Evolutionary conservation across 2,888 invertebrate genomes (phyloP).

Genomic region (Drosophila buzzatii): DNA sequence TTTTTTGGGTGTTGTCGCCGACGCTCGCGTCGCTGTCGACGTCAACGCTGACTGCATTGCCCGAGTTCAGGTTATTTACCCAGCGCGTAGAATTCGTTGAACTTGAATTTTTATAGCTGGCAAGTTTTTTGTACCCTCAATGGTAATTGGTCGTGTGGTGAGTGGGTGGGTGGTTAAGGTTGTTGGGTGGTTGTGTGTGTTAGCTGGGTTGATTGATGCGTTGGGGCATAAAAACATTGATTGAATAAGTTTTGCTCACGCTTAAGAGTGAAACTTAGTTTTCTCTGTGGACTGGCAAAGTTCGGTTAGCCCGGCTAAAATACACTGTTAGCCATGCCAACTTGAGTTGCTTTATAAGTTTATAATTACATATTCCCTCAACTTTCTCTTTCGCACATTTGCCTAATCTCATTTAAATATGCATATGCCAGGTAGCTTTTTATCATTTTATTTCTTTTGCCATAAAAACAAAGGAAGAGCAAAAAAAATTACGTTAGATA

Average conservation of each 20-base stretch:
- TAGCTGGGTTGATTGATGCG: background rate
- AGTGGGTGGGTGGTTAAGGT: background rate
- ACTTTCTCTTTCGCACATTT: background rate
- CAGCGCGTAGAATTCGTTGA: slow-evolving; percentile 69
- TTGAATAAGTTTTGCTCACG: slow-evolving; percentile 13
- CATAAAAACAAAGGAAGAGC: background rate
- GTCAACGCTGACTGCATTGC: slow-evolving; percentile 30
- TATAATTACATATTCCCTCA: background rate
- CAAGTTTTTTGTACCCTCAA: slow-evolving; percentile 42
- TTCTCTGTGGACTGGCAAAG: slow-evolving; percentile 4
- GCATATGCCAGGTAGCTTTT: background rate
- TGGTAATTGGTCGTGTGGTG: slow-evolving; percentile 24
- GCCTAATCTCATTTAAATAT: background rate
- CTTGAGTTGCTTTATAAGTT: background rate
- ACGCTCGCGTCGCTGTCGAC: slow-evolving; percentile 14
- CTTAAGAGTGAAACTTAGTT: background rate
- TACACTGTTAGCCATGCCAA: background rate
- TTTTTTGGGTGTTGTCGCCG: slow-evolving; percentile 64
- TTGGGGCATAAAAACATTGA: slow-evolving; percentile 2
- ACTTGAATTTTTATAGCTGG: slow-evolving; percentile 66
- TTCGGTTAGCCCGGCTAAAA: background rate
- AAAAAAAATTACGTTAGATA: background rate
- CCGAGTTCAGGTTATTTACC: slow-evolving; percentile 71
- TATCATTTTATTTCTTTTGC: background rate
- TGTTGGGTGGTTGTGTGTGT: background rate